Conservation (phyloP, 2,888 invertebrate genomes). For the Drosophila formosana region DNA sequence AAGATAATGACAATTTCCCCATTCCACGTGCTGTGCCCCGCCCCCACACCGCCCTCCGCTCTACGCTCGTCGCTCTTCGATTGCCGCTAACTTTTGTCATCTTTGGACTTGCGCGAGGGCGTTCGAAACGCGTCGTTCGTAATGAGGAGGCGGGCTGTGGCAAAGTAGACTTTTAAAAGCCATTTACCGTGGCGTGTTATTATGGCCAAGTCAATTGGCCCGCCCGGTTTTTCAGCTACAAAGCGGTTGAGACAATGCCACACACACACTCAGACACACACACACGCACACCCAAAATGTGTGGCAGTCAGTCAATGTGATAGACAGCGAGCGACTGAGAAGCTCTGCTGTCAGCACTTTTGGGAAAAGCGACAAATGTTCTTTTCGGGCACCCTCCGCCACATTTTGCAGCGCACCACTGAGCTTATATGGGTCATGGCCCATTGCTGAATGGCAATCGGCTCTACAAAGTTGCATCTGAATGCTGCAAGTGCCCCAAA, state of each 20-base stretch:
- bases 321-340: constrained; percentile 70
- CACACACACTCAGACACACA: constrained; percentile 19
- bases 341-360: constrained; percentile 49
- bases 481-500: not conserved
- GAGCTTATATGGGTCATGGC: constrained; percentile 76
- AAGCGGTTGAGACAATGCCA: constrained; percentile 53
- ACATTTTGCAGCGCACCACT: constrained; percentile 48
- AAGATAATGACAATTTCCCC: constrained; percentile 76
- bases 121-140: constrained; percentile 79
- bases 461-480: constrained; percentile 28
- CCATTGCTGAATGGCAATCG: constrained; percentile 58
- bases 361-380: constrained; percentile 70
- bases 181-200: constrained; percentile 79
- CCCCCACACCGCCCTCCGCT: constrained; percentile 18
- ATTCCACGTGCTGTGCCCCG: constrained; percentile 16
- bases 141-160: constrained; percentile 82
- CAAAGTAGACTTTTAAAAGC: constrained; percentile 82
- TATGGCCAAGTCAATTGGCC: constrained; percentile 77
- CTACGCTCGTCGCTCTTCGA: not conserved
- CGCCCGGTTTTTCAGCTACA: constrained; percentile 54
- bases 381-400: constrained; percentile 20
- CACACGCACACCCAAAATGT: constrained; percentile 55
- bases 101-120: constrained; percentile 61
- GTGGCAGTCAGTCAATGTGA: constrained; percentile 82
- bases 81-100: constrained; percentile 57